Conservation (phyloP, 2,113 vertebrate genomes). For the Talpa occidentalis region DNA sequence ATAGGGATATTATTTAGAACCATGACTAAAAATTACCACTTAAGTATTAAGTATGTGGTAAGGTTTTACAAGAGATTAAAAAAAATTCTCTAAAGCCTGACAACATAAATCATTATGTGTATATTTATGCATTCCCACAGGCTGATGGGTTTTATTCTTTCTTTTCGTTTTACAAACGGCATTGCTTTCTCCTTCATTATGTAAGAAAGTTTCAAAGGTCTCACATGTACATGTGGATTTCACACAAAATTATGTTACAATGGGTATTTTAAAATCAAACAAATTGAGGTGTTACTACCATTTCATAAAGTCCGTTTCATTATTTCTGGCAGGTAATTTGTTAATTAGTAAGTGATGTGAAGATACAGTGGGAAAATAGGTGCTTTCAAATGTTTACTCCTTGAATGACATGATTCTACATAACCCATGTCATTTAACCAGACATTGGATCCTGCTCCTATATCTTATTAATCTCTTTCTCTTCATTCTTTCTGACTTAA, state of each 20-base stretch:
- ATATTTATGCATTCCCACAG: neutral
- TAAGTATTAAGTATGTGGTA: neutral
- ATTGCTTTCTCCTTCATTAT: neutral
- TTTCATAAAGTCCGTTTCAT: neutral
- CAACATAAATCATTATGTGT: neutral
- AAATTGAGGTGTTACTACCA: rapidly evolving
- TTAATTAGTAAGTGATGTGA: neutral
- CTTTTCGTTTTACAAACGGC: neutral
- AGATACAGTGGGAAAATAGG: neutral
- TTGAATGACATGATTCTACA: neutral
- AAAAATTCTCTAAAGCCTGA: neutral
- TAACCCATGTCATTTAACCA: neutral
- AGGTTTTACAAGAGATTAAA: neutral
- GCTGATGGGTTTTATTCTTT: neutral
- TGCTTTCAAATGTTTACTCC: neutral
- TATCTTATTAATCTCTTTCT: neutral
- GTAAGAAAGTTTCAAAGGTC: neutral
- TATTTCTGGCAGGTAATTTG: neutral
- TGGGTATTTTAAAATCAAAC: neutral
- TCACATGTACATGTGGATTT: neutral
- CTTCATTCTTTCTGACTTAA: neutral
- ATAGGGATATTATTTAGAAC: neutral
- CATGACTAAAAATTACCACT: neutral
- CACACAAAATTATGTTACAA: neutral
- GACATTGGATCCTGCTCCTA: neutral